A percentile compares a stretch with the other conserved stretches of the same genome.
Evolutionary conservation across 1,140 invertebrate genomes (phyloP).

Genomic region (Homarus americanus): DNA sequence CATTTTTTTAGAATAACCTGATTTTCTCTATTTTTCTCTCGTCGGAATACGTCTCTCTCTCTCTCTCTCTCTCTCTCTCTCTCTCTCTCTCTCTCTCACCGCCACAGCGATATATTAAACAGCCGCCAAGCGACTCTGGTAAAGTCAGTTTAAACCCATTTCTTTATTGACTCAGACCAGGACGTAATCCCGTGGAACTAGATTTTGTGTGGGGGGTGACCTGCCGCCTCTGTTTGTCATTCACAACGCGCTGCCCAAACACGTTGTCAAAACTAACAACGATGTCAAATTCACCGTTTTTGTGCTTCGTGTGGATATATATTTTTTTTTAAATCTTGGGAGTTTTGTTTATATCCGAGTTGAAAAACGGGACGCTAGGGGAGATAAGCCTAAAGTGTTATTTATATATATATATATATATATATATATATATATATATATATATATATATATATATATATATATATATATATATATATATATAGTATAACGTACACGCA

Average conservation of each 20-base stretch:
- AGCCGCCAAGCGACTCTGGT: slow-evolving; percentile 34
- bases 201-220: slow-evolving; percentile 30
- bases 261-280: slow-evolving; percentile 57
- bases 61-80: background rate
- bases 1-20: too few species aligned
- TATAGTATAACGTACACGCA: too few species aligned
- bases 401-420: slow-evolving; percentile 47
- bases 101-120: slow-evolving; percentile 7
- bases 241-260: slow-evolving; percentile 55
- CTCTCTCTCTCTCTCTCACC: background rate
- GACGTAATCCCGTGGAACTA: slow-evolving; percentile 58
- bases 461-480: background rate
- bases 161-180: slow-evolving; percentile 57
- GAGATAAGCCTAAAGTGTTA: background rate
- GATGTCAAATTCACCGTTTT: slow-evolving; percentile 46
- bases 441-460: slow-evolving; percentile 20
- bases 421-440: slow-evolving; percentile 25
- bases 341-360: slow-evolving; percentile 31
- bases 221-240: slow-evolving; percentile 32
- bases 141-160: slow-evolving; percentile 57
- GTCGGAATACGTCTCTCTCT: background rate
- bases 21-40: background rate
- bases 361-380: background rate
- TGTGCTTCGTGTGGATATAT: slow-evolving; percentile 50
- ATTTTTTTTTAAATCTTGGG: slow-evolving; percentile 55